Evolutionary conservation across 2,888 invertebrate genomes (phyloP).

Genomic region (Parnassius mnemosyne): DNA sequence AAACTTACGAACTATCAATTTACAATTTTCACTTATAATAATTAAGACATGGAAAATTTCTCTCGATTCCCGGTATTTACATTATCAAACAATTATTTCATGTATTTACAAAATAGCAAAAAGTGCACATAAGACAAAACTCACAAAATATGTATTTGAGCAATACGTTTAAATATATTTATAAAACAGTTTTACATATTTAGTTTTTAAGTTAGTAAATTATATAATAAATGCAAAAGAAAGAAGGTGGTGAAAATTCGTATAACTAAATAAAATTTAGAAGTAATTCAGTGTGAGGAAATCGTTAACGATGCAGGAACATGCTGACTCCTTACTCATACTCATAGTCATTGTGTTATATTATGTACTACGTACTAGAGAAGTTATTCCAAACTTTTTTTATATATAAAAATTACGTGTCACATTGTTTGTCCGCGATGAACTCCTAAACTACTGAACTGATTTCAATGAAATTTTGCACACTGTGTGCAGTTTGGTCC

Average conservation of each 20-base stretch:
- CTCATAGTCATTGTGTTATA: too few species aligned
- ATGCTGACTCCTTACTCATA: too few species aligned
- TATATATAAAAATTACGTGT: too few species aligned
- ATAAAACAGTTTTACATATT: constrained; percentile 65
- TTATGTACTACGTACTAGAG: too few species aligned
- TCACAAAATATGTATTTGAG: constrained; percentile 81
- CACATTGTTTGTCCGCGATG: too few species aligned
- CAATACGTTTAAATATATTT: constrained; percentile 76
- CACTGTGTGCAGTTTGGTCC: too few species aligned
- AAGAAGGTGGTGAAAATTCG: constrained; percentile 3
- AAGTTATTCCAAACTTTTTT: too few species aligned
- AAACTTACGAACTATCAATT: constrained; percentile 51
- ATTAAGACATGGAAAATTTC: constrained; percentile 52
- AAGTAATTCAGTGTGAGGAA: not conserved
- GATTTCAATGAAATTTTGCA: too few species aligned
- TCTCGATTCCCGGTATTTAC: constrained; percentile 61
- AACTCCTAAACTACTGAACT: too few species aligned
- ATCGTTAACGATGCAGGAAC: not conserved
- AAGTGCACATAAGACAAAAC: constrained; percentile 77
- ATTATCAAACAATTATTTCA: constrained; percentile 47
- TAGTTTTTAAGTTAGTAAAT: constrained; percentile 36
- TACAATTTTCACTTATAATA: constrained; percentile 41
- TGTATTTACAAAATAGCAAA: constrained; percentile 76
- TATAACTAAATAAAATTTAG: not conserved
- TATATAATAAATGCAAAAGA: constrained; percentile 28